Evolutionary conservation across 2,888 invertebrate species (phyloP), one percentile per base, ranked within the genome.

Genomic region (Leucoptera coffeella): DNA sequence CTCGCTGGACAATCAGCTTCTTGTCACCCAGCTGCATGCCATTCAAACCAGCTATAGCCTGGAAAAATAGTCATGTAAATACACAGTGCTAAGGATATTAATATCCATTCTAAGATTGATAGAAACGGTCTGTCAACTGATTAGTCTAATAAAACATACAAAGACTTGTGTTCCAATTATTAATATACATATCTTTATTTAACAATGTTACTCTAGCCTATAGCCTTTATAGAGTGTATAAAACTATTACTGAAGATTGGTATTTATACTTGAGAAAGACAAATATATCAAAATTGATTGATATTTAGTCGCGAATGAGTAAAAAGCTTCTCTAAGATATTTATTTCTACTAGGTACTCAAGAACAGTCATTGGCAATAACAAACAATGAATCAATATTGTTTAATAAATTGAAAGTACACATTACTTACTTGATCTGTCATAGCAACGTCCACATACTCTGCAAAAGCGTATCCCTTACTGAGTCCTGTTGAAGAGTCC

Each of bases 401-500:
- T 7, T 17, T 17, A 17, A 17, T 9, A 17, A 17, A 15, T 4
- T 19, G 8, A 6, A 26, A 17, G 11, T n/a, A 9, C 8, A 17
- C 17, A 17, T 17, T 7, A 35, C 35, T 51, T 72, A 91, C 91
- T 79, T 94, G 95, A 65, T 99, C 97, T 8, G 97, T 99, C 75
- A 97, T 90, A 26, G 86, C 82, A 32, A 91, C 86, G 54, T 99
- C 99, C 38, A 93, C 87, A 69, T 97, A 99, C 74, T 99, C 97
- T 56, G 96, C 96, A 74, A 99, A 99, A n/a, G 97, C 99, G 61
- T 96, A 99, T 15, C 99, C 97, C 67, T 99, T 99, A 53, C 95
- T 95, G 27, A 96, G 75, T 17, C 96, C 96, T 30, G 96, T 96
- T 5, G 95, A 92, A n/a, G 93, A 90, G 61, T 99, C 97, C 69